Evolutionary conservation across 2,888 invertebrate genomes (phyloP), one percentile per base, ranked within the genome.

Genomic region (Synanthedon myopaeformis): DNA sequence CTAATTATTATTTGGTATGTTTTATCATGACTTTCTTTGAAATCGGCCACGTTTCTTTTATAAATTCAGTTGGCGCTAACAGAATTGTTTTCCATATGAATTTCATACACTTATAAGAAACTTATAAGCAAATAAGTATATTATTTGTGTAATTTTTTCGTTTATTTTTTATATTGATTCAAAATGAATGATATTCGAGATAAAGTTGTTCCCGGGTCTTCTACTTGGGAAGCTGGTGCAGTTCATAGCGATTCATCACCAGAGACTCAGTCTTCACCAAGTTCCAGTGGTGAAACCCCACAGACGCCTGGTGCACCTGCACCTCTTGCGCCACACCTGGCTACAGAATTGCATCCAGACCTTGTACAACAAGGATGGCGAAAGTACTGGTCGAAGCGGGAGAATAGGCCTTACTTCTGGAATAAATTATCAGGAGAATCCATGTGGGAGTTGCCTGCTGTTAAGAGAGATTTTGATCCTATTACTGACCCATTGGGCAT

Each of bases 371-470:
- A 96, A 72, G 98, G 98, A 4, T 98, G 98, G 98, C 91, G 97
- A 58, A 96, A 96, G 69, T 97, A 95, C 79, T 98, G 98, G 98
- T 98, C 97, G 17, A 96, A 96, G 72, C 89, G 98, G 54, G 98
- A 98, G 79, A 96, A 95, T 73, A 89, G 98, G 35, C 96, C 96
- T 2, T 98, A 98, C 78, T 98, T 95, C 83, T 98, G 97, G 95
- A 98, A 98, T 77, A 97, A 97, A 84, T 83, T 94, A 23, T 96
- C 96, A 0, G 96, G 97, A 53, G 96, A 98, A 83, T 97, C 97
- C n/a, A 88, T 97, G 64, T 98, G 98, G 98, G 98, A 98, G 77
- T 92, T 96, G 90, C 97, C 97, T 12, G 90, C 92, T n/a, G 81
- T 92, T 10, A 93, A 93, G 71, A 90, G 92, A 56, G 94, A 93